Percentiles rank a stretch among this genome's conserved stretches.
phyloP scores from a whole-genome alignment of 1,140 invertebrate genomes.

The Heliconius congener region DNA sequence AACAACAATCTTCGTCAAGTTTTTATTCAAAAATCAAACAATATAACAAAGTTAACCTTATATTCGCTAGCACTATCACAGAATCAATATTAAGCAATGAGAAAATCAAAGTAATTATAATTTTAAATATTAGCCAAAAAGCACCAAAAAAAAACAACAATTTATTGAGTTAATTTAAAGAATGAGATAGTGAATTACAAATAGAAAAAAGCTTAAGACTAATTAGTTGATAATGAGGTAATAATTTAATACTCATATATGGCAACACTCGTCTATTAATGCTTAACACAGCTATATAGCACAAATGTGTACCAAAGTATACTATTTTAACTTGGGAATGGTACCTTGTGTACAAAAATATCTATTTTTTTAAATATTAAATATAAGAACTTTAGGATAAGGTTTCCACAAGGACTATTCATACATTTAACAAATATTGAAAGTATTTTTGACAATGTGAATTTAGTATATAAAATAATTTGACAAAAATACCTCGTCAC shows the following conservation, averaged over 20 bases:
- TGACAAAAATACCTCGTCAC: neutral
- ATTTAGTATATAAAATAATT: neutral
- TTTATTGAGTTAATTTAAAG: neutral
- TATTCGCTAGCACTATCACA: constrained; percentile 15
- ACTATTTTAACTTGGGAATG: too few relatives aligned
- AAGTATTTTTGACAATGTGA: neutral
- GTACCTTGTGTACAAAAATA: too few relatives aligned
- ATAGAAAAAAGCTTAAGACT: neutral
- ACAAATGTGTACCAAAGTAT: too few relatives aligned
- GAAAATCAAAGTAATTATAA: neutral
- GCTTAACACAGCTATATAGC: too few relatives aligned
- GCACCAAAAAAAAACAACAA: neutral
- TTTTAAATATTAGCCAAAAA: neutral
- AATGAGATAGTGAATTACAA: neutral
- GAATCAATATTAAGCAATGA: constrained; percentile 3
- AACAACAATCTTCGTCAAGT: neutral
- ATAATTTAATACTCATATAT: neutral
- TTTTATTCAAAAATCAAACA: neutral
- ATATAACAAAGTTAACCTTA: neutral
- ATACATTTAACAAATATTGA: neutral
- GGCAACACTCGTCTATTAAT: neutral
- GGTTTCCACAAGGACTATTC: neutral
- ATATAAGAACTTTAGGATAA: too few relatives aligned
- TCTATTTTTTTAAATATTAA: too few relatives aligned
- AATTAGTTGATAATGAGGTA: neutral